These are phyloP conservation scores for Elephantulus edwardii DNA, from an alignment of 2,113 vertebrate species.

Conservation along the genomic window DNA sequence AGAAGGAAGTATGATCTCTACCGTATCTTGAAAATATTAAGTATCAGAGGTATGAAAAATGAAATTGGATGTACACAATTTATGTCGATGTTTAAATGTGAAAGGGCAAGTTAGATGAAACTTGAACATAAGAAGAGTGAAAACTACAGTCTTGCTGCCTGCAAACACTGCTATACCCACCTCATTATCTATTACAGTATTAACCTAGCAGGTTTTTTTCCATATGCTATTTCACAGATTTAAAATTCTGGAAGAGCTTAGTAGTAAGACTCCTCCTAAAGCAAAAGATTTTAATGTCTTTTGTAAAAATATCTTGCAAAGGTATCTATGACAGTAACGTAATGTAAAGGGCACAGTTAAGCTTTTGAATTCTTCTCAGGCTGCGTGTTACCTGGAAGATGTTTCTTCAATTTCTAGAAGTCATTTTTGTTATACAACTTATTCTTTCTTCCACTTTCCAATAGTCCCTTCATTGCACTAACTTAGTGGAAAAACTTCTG, in stretches of 20 bases:
- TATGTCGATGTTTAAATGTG: background rate
- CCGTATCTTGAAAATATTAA: background rate
- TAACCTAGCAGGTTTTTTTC: background rate
- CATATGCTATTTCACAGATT: background rate
- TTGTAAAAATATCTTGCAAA: background rate
- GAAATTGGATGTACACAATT: fast-evolving
- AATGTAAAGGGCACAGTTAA: background rate
- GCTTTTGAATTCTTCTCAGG: background rate
- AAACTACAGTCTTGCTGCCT: background rate
- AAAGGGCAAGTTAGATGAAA: background rate
- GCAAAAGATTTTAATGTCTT: background rate
- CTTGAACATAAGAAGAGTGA: background rate
- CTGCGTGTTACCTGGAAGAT: background rate
- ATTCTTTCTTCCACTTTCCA: background rate
- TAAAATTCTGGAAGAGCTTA: background rate
- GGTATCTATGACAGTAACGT: too few species aligned
- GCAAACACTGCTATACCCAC: background rate
- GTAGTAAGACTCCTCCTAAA: background rate
- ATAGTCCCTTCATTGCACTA: background rate
- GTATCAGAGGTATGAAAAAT: background rate
- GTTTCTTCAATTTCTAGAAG: background rate
- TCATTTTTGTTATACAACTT: background rate
- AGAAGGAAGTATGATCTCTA: fast-evolving
- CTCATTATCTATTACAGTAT: background rate
- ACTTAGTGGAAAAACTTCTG: background rate